Base-by-base conservation (phyloP, 2,797 vertebrate genomes). In the Mormyrops boulengeri region DNA sequence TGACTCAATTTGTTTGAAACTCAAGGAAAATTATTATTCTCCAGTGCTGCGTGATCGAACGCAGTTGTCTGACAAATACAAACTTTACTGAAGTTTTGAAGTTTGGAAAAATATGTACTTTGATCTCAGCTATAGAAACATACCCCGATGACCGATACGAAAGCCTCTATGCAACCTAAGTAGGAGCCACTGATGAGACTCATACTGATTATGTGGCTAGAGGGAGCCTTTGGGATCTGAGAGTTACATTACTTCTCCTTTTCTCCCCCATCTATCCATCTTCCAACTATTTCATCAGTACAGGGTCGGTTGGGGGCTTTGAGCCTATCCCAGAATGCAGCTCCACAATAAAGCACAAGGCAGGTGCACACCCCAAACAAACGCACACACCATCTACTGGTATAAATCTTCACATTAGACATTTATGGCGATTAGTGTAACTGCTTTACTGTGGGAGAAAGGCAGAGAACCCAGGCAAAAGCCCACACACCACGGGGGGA, bases 1-100 rank as follows among this genome's bases (percentile, higher is more conserved):
- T 89, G 53, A 38, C 53, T 89, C 88, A 47, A 14, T 88, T 38
- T 41, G 60, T 88, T 80, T 89, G 73, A 84, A 60, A 84, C 38
- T 44, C 49, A 86, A 50, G 47, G 47, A 52, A 53, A 86, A 85
- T 57, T 19, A 84, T 86, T 86, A 86, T 85, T 88, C 69, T 88
- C 77, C 22, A 85, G 88, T 49, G n/a, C 41, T 60, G n/a, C 11
- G 19, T 89, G 14, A 57, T 41, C 19, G 55, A 66, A 89, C 8
- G 17, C 77, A 62, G 55, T 60, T 41, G 38, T 49, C 38, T 85
- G 22, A 84, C 50, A 89, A 41, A 47, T 85, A 2, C 38, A 85
- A 47, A 8, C n/a, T 89, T 89, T 82, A 57, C 49, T 50, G 11
- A 62, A 49, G 41, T 89, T 49, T 57, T 26, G 55, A 62, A 38